These are phyloP conservation scores for Epinephelus malabaricus DNA, from an alignment of 2,797 vertebrate species.

Conservation along the genomic window DNA sequence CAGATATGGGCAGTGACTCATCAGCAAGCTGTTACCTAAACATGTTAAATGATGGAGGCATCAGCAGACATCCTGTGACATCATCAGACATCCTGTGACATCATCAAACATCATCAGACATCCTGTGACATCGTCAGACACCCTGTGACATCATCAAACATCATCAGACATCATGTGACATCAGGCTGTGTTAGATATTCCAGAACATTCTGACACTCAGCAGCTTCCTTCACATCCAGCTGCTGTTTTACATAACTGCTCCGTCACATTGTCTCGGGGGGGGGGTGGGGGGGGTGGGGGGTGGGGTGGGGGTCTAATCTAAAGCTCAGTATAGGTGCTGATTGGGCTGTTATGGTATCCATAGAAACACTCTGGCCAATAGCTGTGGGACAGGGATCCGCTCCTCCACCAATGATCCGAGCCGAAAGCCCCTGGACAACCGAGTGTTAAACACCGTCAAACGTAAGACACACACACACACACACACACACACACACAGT, in stretches of 20 bases:
- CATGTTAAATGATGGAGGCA: neutral
- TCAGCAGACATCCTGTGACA: no score
- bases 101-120: neutral
- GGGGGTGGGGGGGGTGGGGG: neutral
- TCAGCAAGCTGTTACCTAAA: neutral
- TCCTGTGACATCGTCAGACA: no score
- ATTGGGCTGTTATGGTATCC: slow-evolving; percentile 77
- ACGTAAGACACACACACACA: slow-evolving; percentile 85
- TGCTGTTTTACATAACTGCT: slow-evolving; percentile 64
- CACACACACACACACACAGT: slow-evolving; percentile 18
- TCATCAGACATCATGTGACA: neutral
- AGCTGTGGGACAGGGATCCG: slow-evolving; percentile 97
- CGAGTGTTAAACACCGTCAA: slow-evolving; percentile 97
- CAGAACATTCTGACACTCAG: slow-evolving; percentile 29
- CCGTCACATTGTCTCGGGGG: slow-evolving; percentile 34
- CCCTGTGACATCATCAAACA: neutral
- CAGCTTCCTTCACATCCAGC: slow-evolving; percentile 23
- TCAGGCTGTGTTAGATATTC: slow-evolving; percentile 4
- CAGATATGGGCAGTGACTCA: neutral
- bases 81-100: neutral
- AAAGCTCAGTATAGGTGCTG: slow-evolving; percentile 87
- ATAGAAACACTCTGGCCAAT: slow-evolving; percentile 92
- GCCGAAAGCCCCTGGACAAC: slow-evolving; percentile 96
- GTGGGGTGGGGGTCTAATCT: slow-evolving; percentile 40
- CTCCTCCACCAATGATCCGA: slow-evolving; percentile 97